Evolutionary conservation across 2,888 invertebrate genomes (phyloP).

Genomic region (Pilophorus perplexus): DNA sequence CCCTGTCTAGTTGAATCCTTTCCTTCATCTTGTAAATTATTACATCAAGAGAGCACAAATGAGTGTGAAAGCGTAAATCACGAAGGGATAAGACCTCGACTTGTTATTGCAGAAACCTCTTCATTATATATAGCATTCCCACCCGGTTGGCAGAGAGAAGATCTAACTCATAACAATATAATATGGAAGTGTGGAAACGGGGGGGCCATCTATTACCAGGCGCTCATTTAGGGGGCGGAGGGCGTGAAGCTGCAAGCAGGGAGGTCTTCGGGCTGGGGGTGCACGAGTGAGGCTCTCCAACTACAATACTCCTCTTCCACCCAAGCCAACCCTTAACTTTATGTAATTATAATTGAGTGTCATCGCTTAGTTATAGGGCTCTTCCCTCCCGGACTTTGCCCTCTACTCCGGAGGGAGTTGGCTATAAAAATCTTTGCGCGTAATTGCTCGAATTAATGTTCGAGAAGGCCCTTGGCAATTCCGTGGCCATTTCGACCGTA

Average conservation of each 20-base stretch:
- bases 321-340: slow-evolving; percentile 32
- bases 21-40: slow-evolving; percentile 25
- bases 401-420: background rate
- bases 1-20: background rate
- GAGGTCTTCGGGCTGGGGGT: background rate
- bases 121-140: slow-evolving; percentile 39
- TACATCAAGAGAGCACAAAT: slow-evolving; percentile 34
- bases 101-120: slow-evolving; percentile 40
- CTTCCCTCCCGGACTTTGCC: background rate
- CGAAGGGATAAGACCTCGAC: slow-evolving; percentile 35
- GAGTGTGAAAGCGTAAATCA: slow-evolving; percentile 39
- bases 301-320: slow-evolving; percentile 30
- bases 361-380: slow-evolving; percentile 39
- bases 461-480: slow-evolving; percentile 22
- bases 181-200: slow-evolving; percentile 41
- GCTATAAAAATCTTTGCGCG: slow-evolving; percentile 37
- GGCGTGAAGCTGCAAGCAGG: background rate
- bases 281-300: slow-evolving; percentile 26
- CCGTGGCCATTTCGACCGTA: slow-evolving; percentile 13
- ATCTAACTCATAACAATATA: slow-evolving; percentile 39
- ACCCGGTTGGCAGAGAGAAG: slow-evolving; percentile 14
- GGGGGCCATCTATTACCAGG: slow-evolving; percentile 39
- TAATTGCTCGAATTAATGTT: slow-evolving; percentile 38
- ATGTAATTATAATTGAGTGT: slow-evolving; percentile 41
- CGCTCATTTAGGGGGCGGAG: slow-evolving; percentile 36